Percentiles rank a stretch among this genome's conserved stretches.
Evolutionary conservation across 2,113 vertebrate genomes (phyloP).

Genomic region (Psephotus haematonotus): DNA sequence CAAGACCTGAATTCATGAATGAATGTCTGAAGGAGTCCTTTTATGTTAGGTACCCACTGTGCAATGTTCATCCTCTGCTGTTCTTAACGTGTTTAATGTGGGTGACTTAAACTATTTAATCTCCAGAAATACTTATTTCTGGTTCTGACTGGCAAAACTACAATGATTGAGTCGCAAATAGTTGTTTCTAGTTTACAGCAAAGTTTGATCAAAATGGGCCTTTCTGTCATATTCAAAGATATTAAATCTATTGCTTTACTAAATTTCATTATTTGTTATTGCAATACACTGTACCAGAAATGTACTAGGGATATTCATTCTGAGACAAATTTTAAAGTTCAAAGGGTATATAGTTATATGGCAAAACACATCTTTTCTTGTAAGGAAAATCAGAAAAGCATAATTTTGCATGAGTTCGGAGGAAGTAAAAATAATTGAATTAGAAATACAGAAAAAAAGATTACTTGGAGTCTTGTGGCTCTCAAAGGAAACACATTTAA

Average conservation of each 20-base stretch:
- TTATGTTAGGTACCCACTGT: not conserved
- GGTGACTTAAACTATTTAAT: not conserved
- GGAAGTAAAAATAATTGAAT: not conserved
- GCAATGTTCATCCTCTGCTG: not conserved
- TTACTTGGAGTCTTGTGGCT: not conserved
- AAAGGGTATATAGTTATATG: not conserved
- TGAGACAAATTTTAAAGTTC: not conserved
- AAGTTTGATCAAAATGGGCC: not conserved
- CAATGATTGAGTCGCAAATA: not conserved
- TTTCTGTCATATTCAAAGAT: not conserved
- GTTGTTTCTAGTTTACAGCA: not conserved
- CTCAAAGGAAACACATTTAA: not conserved
- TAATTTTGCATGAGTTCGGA: not conserved
- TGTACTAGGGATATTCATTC: not conserved
- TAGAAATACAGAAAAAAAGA: not conserved
- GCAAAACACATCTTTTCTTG: not conserved
- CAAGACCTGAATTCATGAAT: not conserved
- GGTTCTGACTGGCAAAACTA: not conserved
- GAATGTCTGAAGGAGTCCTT: not conserved
- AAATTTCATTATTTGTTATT: not conserved
- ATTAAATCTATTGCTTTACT: not conserved
- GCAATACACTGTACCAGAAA: not conserved
- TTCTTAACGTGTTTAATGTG: not conserved
- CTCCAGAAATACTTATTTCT: not conserved
- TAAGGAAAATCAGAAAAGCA: not conserved